These are phyloP conservation scores for Scarus forsteni DNA, from an alignment of 2,797 vertebrate species.

Conservation along the genomic window DNA sequence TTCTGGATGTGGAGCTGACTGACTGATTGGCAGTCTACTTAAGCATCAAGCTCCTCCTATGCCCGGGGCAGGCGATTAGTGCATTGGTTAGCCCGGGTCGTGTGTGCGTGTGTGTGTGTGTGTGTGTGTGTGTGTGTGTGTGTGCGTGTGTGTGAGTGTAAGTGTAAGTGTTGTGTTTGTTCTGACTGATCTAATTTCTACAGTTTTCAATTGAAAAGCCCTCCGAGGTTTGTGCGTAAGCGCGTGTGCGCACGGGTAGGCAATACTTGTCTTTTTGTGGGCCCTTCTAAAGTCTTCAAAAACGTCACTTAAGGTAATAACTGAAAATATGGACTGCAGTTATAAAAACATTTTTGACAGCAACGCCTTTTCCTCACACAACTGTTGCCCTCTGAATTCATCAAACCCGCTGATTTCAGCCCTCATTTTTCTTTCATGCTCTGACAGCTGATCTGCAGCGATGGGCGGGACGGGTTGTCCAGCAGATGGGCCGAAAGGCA, in stretches of 20 bases:
- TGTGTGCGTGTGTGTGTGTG: constrained; percentile 53
- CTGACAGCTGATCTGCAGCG: constrained; percentile 72
- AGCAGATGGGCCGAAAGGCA: constrained; percentile 85
- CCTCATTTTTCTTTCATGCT: background rate
- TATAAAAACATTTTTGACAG: no score
- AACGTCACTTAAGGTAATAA: background rate
- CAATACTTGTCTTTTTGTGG: constrained; percentile 25
- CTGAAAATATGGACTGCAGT: no score
- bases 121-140: constrained; percentile 51
- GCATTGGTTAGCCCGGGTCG: constrained; percentile 87
- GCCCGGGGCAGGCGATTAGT: constrained; percentile 91
- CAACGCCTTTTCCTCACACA: background rate
- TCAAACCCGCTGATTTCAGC: background rate
- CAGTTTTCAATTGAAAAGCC: constrained; percentile 40
- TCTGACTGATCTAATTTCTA: constrained; percentile 63
- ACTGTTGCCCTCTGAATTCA: constrained; percentile 10
- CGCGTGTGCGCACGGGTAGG: constrained; percentile 6
- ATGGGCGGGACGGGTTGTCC: constrained; percentile 75
- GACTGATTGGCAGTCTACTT: constrained; percentile 98
- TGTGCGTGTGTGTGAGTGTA: constrained; percentile 45
- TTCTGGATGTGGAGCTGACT: constrained; percentile 97
- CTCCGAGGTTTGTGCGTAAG: constrained; percentile 43
- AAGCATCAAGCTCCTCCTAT: constrained; percentile 94
- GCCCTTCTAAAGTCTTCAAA: background rate
- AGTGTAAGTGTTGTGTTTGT: constrained; percentile 39